phyloP scores from a whole-genome alignment of 2,113 vertebrate species.

The Urocynchramus pylzowi region DNA sequence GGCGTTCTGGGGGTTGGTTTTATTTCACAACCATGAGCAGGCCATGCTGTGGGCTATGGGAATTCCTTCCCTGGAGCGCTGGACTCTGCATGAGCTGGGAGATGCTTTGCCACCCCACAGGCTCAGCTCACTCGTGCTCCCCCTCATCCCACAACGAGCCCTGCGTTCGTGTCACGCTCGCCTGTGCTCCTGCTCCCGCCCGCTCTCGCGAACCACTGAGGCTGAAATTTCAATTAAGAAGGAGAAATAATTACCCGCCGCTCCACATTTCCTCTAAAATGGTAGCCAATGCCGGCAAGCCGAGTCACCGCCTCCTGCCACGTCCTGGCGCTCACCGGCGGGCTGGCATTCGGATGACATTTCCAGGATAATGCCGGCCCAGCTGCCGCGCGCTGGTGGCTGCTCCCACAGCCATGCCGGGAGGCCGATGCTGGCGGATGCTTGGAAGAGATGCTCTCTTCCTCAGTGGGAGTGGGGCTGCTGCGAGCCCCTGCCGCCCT shows the following conservation, averaged over 20 bases:
- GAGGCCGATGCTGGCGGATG: fast-evolving
- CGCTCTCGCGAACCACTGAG: constrained; percentile 56
- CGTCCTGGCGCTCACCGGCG: neutral
- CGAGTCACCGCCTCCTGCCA: constrained; percentile 3
- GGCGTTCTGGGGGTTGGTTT: neutral
- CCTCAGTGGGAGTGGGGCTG: neutral
- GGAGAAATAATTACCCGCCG: constrained; percentile 69
- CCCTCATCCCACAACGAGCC: neutral
- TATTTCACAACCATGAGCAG: neutral
- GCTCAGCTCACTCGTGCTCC: neutral
- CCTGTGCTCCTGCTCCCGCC: constrained; percentile 26
- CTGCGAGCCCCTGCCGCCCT: fast-evolving
- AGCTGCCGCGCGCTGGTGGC: neutral
- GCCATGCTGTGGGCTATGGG: neutral
- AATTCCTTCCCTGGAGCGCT: neutral
- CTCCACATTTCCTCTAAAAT: constrained; percentile 56
- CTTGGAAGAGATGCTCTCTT: neutral
- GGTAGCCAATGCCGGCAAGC: constrained; percentile 39
- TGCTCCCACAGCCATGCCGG: neutral
- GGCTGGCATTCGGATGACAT: neutral
- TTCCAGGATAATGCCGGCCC: neutral
- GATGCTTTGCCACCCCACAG: neutral
- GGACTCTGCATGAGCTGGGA: fast-evolving
- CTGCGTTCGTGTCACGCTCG: neutral
- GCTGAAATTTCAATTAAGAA: constrained; percentile 77